phyloP scores from a whole-genome alignment of 2,888 invertebrate genomes.

The Ditula angustiorana region DNA sequence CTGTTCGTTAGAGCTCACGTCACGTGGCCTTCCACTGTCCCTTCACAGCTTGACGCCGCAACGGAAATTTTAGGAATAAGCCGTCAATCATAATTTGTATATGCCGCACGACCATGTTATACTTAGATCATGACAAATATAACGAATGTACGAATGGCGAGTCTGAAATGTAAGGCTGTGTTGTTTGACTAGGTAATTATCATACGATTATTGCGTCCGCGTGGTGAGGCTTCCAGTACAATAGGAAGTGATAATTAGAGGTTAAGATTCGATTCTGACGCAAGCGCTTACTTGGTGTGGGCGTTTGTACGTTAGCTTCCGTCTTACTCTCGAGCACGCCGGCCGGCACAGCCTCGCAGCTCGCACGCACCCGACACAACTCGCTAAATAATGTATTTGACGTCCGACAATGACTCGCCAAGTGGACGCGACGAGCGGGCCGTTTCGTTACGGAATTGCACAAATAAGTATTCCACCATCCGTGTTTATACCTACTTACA shows the following conservation, averaged over 20 bases:
- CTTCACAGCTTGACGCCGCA: neutral
- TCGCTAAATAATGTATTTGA: conserved; percentile 56
- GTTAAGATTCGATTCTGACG: conserved; percentile 60
- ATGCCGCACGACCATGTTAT: neutral
- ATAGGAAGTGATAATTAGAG: conserved; percentile 59
- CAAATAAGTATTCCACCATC: conserved; percentile 29
- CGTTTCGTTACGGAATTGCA: conserved; percentile 37
- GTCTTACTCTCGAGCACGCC: conserved; percentile 52
- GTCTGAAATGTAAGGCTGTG: conserved; percentile 7
- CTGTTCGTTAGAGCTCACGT: neutral
- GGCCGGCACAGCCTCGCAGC: conserved; percentile 43
- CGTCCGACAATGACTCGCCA: conserved; percentile 46
- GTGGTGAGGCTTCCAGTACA: conserved; percentile 39
- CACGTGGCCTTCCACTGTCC: neutral
- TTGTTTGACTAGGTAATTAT: conserved; percentile 31
- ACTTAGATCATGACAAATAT: conserved; percentile 7
- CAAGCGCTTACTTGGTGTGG: conserved; percentile 47
- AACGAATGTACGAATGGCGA: conserved; percentile 1
- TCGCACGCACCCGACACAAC: conserved; percentile 50
- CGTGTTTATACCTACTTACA: conserved; percentile 14
- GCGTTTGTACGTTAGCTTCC: conserved; percentile 51
- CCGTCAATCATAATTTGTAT: conserved; percentile 9
- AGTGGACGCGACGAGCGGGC: conserved; percentile 27
- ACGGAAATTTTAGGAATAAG: conserved; percentile 1
- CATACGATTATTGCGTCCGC: conserved; percentile 30